Base-by-base conservation (phyloP, 2,888 invertebrate species). In the Mythimna pallens region DNA sequence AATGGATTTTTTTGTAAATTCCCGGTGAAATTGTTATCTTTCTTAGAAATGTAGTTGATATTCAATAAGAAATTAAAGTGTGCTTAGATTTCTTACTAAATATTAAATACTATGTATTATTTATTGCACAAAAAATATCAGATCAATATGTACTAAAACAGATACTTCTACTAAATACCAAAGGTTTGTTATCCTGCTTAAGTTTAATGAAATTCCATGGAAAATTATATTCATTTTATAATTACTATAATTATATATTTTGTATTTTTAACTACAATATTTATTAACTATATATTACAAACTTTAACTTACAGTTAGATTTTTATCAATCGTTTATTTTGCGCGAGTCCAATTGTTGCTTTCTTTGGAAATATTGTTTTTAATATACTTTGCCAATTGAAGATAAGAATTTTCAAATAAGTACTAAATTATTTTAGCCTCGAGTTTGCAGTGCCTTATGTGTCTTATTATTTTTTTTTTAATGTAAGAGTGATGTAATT, bases 241-340 rank as follows among this genome's bases (percentile, higher is more conserved):
- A 82, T 85, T 78, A 93, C 85, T 73, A 80, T 84, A 84, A 84
- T 95, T 91, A 94, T 95, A 95, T 95, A 95, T 94, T 94, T 96
- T 95, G 93, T 95, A 95, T 96, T 95, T 92, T 95, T 95, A 95
- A 95, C 96, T 96, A 96, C 92, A 94, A 91, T 94, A 94, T 91
- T 95, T 95, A 96, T 94, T 89, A 95, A 95, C 96, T 96, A 96
- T 96, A 96, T 96, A 96, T 95, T 96, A 96, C 96, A 96, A 94
- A 93, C 92, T 93, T 94, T 94, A 94, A 94, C 95, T 95, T 95
- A 95, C 84, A 93, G 86, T 93, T 94, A 94, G 87, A 89, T 93
- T 92, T 89, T 94, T 86, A 94, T 96, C 96, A 96, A 96, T 96
- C 91, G 96, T 94, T 93, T 93, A 89, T 89, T 90, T 90, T 87